Evolutionary conservation across 2,888 invertebrate genomes (phyloP), one percentile per base, ranked within the genome.

Genomic region (Euzophera pinguis): DNA sequence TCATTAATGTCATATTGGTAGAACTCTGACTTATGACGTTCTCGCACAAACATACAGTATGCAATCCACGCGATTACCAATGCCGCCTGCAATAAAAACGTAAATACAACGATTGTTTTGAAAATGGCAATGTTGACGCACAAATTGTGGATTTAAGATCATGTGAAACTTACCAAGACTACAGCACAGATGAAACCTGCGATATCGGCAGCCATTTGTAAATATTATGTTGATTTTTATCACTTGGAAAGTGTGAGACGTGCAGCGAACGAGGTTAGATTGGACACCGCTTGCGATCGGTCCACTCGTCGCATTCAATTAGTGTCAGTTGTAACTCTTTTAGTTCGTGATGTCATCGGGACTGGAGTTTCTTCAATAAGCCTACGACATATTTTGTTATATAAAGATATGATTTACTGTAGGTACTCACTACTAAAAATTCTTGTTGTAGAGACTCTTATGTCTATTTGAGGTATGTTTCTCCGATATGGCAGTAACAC

Each of bases 11-110:
- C 73, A 59, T 79, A 79, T 16, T 87, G 88, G 53, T 73, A 72
- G 13, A 50, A 57, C 53, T 85, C 84, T 0, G 84, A 78, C 55
- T 81, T 87, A 59, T 84, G 85, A 17, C 79, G 71, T 55, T 90
- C 89, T 52, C 77, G 78, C 54, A 79, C 67, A 61, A 90, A 90
- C 87, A 90, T 84, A 63, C 86, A 88, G 66, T 82, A 89, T 3
- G 82, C 75, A 67, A 90, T 81, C 84, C 85, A 89, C 35, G 65
- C 65, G 22, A 86, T 53, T 34, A 87, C 76, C 10, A 87, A 55
- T 13, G 68, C 71, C 14, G 87, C 84, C 89, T 89, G 83, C 29
- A 63, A 64, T 60, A 56, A 52, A 55, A 59, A 14, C 45, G 43
- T 45, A 54, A 49, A 50, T 42, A 47, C 39, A 38, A 29, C 14